Evolutionary conservation across 2,888 invertebrate species (phyloP).

Genomic region (Magallana nippona): DNA sequence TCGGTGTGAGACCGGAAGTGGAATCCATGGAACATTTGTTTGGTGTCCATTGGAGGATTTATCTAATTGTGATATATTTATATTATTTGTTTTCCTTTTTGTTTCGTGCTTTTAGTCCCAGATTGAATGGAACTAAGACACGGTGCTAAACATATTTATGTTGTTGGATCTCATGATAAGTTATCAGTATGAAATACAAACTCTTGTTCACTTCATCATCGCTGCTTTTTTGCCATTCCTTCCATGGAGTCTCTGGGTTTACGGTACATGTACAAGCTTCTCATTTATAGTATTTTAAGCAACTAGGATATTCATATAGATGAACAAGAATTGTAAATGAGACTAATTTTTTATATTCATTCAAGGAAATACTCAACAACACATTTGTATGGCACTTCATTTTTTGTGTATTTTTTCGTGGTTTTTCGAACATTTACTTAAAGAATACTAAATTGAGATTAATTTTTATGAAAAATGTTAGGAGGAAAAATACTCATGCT

Average conservation of each 20-base stretch:
- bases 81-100: background rate
- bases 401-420: too few species aligned
- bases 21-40: slow-evolving; percentile 1
- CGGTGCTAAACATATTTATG: slow-evolving; percentile 39
- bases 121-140: slow-evolving; percentile 3
- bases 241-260: background rate
- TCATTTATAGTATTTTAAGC: too few species aligned
- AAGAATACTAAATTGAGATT: too few species aligned
- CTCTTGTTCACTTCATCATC: background rate
- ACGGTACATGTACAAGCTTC: too few species aligned
- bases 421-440: too few species aligned
- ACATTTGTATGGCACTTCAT: too few species aligned
- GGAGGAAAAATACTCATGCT: too few species aligned
- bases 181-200: background rate
- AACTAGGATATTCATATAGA: too few species aligned
- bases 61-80: slow-evolving; percentile 24
- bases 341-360: too few species aligned
- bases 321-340: too few species aligned
- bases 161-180: slow-evolving; percentile 41
- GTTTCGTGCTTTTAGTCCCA: slow-evolving; percentile 45
- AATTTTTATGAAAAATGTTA: too few species aligned
- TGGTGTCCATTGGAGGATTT: background rate
- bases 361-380: too few species aligned
- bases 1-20: slow-evolving; percentile 18
- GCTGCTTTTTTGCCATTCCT: slow-evolving; percentile 17